phyloP scores from a whole-genome alignment of 2,888 invertebrate species.

The Xestia sexstrigata region DNA sequence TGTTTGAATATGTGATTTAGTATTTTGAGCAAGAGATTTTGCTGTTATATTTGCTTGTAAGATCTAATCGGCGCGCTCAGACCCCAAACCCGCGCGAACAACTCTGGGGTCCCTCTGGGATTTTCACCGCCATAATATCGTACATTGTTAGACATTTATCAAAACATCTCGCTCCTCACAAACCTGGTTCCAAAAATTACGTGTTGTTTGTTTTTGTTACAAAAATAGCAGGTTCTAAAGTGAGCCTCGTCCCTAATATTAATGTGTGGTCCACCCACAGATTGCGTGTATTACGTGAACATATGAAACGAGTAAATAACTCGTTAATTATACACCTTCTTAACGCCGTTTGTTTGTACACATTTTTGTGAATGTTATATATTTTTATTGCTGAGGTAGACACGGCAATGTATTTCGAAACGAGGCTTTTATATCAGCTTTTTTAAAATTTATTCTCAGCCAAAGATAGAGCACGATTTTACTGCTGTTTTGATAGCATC shows the following conservation, averaged over 20 bases:
- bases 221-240: conserved; percentile 44
- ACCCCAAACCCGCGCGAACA: conserved; percentile 1
- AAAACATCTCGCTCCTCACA: conserved; percentile 33
- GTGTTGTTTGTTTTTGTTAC: conserved; percentile 41
- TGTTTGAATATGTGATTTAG: conserved; percentile 35
- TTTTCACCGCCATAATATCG: conserved; percentile 33
- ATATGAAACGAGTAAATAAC: conserved; percentile 59
- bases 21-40: conserved; percentile 38
- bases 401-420: conserved; percentile 24
- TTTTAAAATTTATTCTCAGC: conserved; percentile 32
- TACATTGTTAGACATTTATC: conserved; percentile 39
- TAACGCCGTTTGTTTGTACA: conserved; percentile 50
- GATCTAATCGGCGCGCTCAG: conserved; percentile 38
- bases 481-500: conserved; percentile 52
- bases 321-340: conserved; percentile 68
- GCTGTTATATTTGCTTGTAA: conserved; percentile 34
- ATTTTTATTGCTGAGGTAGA: conserved; percentile 6
- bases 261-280: conserved; percentile 69
- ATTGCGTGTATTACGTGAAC: conserved; percentile 68
- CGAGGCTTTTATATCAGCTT: conserved; percentile 16
- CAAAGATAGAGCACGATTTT: conserved; percentile 44
- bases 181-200: conserved; percentile 18
- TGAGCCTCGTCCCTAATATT: conserved; percentile 61
- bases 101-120: conserved; percentile 28
- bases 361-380: conserved; percentile 60